phyloP scores from a whole-genome alignment of 2,113 vertebrate genomes.

The Pycnonotus jocosus region DNA sequence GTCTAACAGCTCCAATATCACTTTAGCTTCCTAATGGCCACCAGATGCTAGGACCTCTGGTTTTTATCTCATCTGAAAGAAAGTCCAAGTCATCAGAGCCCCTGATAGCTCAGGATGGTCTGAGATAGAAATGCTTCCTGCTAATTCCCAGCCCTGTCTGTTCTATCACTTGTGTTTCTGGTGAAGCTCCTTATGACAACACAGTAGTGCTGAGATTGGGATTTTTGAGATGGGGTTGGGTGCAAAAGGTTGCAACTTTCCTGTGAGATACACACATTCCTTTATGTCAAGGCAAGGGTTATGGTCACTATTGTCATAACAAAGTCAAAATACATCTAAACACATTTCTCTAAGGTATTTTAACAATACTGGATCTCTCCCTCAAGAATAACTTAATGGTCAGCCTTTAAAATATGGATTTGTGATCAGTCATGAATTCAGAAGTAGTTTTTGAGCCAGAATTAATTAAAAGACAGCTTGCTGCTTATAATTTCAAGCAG shows the following conservation, averaged over 20 bases:
- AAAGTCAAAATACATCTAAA: background rate
- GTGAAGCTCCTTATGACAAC: slow-evolving; percentile 18
- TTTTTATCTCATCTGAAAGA: slow-evolving; percentile 17
- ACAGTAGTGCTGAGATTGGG: background rate
- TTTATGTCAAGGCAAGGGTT: background rate
- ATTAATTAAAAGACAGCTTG: slow-evolving; percentile 8
- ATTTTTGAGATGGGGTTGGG: background rate
- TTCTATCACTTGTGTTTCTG: background rate
- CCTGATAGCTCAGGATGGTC: background rate
- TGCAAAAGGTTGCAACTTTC: slow-evolving; percentile 52
- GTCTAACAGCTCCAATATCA: background rate
- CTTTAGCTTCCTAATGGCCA: background rate
- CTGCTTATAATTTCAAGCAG: background rate
- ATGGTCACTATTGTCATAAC: background rate
- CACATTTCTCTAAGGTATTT: background rate
- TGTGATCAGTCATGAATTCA: slow-evolving; percentile 6
- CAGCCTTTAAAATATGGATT: background rate
- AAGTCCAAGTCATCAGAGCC: background rate
- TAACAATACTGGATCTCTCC: background rate
- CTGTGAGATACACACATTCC: slow-evolving; percentile 12
- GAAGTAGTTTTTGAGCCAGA: slow-evolving; percentile 25
- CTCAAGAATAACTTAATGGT: background rate
- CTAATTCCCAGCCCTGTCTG: background rate
- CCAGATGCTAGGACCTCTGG: background rate
- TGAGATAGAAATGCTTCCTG: slow-evolving; percentile 18